phyloP scores from a whole-genome alignment of 2,888 invertebrate species.

The Leptogaster cylindrica region DNA sequence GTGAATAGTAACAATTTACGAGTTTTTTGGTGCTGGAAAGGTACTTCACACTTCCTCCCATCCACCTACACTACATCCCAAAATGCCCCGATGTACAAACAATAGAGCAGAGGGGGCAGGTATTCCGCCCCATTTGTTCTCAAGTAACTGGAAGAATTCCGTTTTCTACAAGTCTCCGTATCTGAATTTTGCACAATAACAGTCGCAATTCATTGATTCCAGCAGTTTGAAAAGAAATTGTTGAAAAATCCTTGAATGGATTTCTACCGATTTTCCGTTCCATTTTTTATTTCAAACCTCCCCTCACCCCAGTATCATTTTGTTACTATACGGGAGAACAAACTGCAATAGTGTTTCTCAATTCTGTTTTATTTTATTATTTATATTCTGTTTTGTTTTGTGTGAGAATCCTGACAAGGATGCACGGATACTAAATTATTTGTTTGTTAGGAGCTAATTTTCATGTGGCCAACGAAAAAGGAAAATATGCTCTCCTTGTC shows the following conservation, averaged over 20 bases:
- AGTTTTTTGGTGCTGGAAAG: slow-evolving; percentile 8
- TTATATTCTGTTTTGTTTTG: too few species aligned
- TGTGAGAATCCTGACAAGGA: too few species aligned
- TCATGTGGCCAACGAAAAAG: not conserved
- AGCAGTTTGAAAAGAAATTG: not conserved
- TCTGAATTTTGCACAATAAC: slow-evolving; percentile 5
- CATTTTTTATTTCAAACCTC: too few species aligned
- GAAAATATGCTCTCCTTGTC: too few species aligned
- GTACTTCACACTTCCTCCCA: not conserved
- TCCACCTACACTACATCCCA: not conserved
- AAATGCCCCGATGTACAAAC: not conserved
- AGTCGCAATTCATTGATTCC: not conserved
- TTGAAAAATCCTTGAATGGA: not conserved
- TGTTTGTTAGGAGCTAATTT: not conserved
- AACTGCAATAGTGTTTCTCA: too few species aligned
- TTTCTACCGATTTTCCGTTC: not conserved
- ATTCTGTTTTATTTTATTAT: too few species aligned
- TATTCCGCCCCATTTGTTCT: slow-evolving; percentile 10
- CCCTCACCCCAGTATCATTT: too few species aligned
- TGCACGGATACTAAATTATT: too few species aligned
- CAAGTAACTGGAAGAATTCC: slow-evolving; percentile 7
- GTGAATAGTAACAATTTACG: slow-evolving; percentile 10
- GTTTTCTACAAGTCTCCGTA: not conserved
- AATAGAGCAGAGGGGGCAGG: not conserved
- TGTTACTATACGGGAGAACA: too few species aligned